Evolutionary conservation across 1,140 invertebrate genomes (phyloP), one percentile per base, ranked within the genome.

Genomic region (Cyclina sinensis): DNA sequence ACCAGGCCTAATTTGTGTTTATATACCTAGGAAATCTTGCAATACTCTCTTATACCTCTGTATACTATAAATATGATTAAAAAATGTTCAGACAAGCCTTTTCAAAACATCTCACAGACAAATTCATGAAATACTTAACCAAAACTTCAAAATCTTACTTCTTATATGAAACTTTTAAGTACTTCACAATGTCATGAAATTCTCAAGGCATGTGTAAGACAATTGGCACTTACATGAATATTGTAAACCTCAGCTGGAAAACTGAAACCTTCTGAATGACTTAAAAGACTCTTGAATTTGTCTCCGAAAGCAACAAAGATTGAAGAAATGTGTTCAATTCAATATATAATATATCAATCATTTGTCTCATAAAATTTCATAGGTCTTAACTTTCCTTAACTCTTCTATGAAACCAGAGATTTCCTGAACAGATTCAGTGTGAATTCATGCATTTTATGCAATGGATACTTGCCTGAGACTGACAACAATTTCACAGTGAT

Each of bases 281-380:
- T 62, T 62, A 62, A 62, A 62, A 62, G 57, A 62, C 9, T 27
- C 57, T 27, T 62, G 24, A 62, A 62, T 62, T 62, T 14, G 18
- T 62, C 57, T 62, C 24, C n/a, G 2, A 62, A 62, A 62, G n/a
- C 24, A 62, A 27, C 7, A 4, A 4, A 21, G 57, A 27, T 27
- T 27, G 5, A 62, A 62, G 14, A 62, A 62, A 62, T n/a, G n/a
- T 62, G 57, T 62, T 62, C 24, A 62, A 27, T 62, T 62, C 24
- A 62, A 62, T 62, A 62, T 27, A 62, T 62, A n/a, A n/a, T n/a
- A 62, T 62, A 62, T 62, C 57, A 62, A 62, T 62, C 57, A 27
- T 62, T n/a, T 62, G 57, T 27, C 57, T 27, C 24, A 27, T n/a
- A n/a, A 24, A 62, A 62, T 62, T 62, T 62, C 27, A 27, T 24